Percentiles rank a stretch among this genome's conserved stretches.
Conservation (phyloP, 2,113 vertebrate genomes). For the Ophthalmolycus amberensis region DNA sequence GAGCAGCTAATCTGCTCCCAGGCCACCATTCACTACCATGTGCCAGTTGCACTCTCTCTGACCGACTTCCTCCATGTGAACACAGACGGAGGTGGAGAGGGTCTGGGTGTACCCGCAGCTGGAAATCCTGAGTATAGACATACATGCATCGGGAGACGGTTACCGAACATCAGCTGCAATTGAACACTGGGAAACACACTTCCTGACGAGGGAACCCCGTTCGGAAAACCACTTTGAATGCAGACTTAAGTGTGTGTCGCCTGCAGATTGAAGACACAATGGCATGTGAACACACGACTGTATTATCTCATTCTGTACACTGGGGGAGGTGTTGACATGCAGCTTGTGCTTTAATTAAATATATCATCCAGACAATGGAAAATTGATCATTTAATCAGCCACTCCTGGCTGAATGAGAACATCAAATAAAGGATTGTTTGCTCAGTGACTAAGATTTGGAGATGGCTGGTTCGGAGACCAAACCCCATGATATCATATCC, state of each 20-base stretch:
- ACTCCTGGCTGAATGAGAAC: slow-evolving; percentile 73
- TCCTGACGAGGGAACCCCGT: slow-evolving; percentile 48
- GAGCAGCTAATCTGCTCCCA: slow-evolving; percentile 78
- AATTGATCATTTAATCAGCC: slow-evolving; percentile 75
- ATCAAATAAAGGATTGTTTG: slow-evolving; percentile 80
- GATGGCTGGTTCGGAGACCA: slow-evolving; percentile 63
- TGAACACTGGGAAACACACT: slow-evolving; percentile 59
- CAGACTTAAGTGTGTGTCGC: slow-evolving; percentile 39
- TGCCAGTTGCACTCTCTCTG: slow-evolving; percentile 78
- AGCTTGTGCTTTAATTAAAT: slow-evolving; percentile 70
- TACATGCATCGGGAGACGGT: slow-evolving; percentile 49
- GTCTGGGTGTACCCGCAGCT: slow-evolving; percentile 66
- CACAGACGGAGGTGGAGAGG: slow-evolving; percentile 50
- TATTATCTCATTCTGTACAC: slow-evolving; percentile 66
- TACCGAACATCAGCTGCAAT: slow-evolving; percentile 58
- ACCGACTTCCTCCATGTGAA: slow-evolving; percentile 70
- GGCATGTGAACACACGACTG: slow-evolving; percentile 45
- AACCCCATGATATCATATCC: slow-evolving; percentile 82
- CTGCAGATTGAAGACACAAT: slow-evolving; percentile 40
- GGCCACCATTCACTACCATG: slow-evolving; percentile 68
- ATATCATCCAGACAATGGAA: slow-evolving; percentile 78
- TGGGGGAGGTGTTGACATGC: slow-evolving; percentile 71
- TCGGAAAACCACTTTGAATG: slow-evolving; percentile 49
- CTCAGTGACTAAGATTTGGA: slow-evolving; percentile 81
- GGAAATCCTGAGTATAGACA: slow-evolving; percentile 76